Evolutionary conservation across 2,797 vertebrate species (phyloP), one percentile per base, ranked within the genome.

Genomic region (Pangasius krempfi): DNA sequence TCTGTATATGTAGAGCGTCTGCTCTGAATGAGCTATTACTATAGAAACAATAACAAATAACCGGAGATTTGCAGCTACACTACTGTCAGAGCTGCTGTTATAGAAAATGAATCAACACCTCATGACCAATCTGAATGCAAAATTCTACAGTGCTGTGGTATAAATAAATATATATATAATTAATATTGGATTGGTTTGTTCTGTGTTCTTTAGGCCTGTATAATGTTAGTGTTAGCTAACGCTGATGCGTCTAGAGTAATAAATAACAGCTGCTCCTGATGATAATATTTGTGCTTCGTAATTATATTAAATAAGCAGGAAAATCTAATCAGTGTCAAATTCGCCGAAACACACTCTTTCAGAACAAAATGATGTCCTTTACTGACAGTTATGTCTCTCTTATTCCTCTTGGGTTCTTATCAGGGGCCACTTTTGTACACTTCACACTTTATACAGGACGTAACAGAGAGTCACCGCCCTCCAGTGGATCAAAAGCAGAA

Each of bases 401-500:
- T 20, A 18, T 54, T 56, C n/a, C 50, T 79, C 76, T 33, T 20
- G 50, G 50, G 47, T 54, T 5, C 2, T 79, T 33, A 13, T 37
- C 10, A 60, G 33, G 30, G 30, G 44, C 40, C 30, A 37, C 9
- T n/a, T 75, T 56, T 80, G n/a, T 25, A 54, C 16, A 22, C 58
- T 25, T 52, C 44, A 37, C 60, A 75, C 58, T 27, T 64, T 8
- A 27, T 16, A 16, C 58, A 44, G 37, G 37, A 62, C 37, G 22
- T 8, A 30, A 56, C 54, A 88, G 87, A 76, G 80, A 58, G 8
- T 60, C 70, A 37, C 13, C 64, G 83, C 88, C 88, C 76, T 70
- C 84, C 88, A 81, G 88, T 89, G 88, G 88, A 70, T 52, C 37
- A 20, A 5, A 44, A 33, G 7, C 8, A 37, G 37, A 44, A 84